phyloP scores from a whole-genome alignment of 2,888 invertebrate genomes.

The Apotomis turbidana region DNA sequence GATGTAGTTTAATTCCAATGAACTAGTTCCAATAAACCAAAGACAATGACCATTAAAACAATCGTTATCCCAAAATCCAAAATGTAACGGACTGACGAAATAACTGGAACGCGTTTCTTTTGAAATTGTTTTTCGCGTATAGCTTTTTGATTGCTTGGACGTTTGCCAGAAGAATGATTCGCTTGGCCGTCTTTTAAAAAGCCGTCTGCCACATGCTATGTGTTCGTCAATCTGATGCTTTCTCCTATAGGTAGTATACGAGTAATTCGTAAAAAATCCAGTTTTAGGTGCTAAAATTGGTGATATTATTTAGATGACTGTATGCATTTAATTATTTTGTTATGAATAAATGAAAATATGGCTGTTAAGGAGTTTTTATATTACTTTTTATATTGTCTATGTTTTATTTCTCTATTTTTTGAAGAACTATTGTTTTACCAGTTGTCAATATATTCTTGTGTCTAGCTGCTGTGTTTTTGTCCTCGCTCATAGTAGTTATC shows the following conservation, averaged over 20 bases:
- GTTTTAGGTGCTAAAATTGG: too few species aligned
- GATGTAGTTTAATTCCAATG: slow-evolving; percentile 8
- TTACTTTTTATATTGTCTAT: too few species aligned
- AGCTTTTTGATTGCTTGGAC: slow-evolving; percentile 73
- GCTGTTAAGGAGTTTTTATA: too few species aligned
- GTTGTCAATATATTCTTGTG: too few species aligned
- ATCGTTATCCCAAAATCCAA: slow-evolving; percentile 40
- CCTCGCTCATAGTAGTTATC: too few species aligned
- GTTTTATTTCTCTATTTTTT: too few species aligned
- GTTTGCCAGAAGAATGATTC: slow-evolving; percentile 56
- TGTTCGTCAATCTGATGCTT: slow-evolving; percentile 28
- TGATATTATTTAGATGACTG: too few species aligned
- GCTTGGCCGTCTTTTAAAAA: slow-evolving; percentile 52
- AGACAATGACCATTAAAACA: slow-evolving; percentile 45
- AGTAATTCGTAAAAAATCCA: background rate
- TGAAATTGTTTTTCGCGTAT: slow-evolving; percentile 56
- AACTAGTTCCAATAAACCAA: slow-evolving; percentile 20
- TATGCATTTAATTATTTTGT: too few species aligned
- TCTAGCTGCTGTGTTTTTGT: too few species aligned
- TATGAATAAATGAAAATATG: too few species aligned
- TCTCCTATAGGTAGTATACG: slow-evolving; percentile 20
- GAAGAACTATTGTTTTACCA: too few species aligned
- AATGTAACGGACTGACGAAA: slow-evolving; percentile 34
- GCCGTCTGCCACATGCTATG: slow-evolving; percentile 36
- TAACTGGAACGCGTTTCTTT: slow-evolving; percentile 52